Base-by-base conservation (phyloP, 2,113 vertebrate species). In the Silurus glanis region DNA sequence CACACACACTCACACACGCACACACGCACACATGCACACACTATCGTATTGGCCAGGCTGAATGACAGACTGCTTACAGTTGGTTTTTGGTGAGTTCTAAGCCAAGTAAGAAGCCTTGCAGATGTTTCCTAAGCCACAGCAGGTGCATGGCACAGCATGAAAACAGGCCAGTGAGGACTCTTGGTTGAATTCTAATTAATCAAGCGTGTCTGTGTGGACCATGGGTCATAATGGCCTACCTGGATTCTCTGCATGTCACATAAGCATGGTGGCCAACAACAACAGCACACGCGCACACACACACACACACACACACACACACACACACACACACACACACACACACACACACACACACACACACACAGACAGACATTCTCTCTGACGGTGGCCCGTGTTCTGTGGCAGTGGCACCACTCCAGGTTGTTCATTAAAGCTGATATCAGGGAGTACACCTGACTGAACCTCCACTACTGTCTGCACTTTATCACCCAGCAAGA, bases 371-470 rank as follows among this genome's bases (percentile, higher is more conserved):
- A 55, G 86, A 51, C 88, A 12, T 88, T 78, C 80, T 88, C 86
- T 90, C 88, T 86, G 88, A 88, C 75, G 87, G 87, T 88, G 88
- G 88, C 89, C 91, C 89, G 86, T 87, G 91, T 91, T 87, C 90
- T 89, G 78, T 90, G 85, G 88, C 87, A 76, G 89, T 89, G 93
- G 93, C 92, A 91, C 21, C 55, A 87, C 93, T 93, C 91, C 92
- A 89, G 92, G 93, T 90, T 92, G 86, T 93, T 93, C 93, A 93
- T 93, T 94, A 93, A 91, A 90, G 92, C 90, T 91, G 90, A 93
- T 92, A 92, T 93, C 92, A 92, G 91, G 92, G 91, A 92, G 89
- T 88, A 92, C 92, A 92, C 91, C 91, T 92, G 92, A 90, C 93
- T 90, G 91, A 91, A 89, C 90, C 92, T 93, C 91, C 92, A 91